phyloP scores from a whole-genome alignment of 2,113 vertebrate genomes.

The Zootoca vivipara region DNA sequence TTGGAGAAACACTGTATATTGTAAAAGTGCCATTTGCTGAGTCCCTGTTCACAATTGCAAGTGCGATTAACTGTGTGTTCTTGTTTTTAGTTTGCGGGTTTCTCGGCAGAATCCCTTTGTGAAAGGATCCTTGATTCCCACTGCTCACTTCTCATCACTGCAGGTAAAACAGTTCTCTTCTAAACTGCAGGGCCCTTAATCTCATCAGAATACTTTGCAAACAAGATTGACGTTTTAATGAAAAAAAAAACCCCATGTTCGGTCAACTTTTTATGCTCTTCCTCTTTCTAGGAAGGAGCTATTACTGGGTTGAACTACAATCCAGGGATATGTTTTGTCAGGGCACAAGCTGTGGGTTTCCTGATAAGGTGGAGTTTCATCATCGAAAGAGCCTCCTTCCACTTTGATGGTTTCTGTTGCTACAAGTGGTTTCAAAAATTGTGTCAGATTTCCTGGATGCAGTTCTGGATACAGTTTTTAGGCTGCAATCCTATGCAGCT shows the following conservation, averaged over 20 bases:
- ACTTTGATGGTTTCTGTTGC: conserved; percentile 45
- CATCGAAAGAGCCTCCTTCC: background rate
- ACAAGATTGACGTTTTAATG: background rate
- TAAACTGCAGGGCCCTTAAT: background rate
- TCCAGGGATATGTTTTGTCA: rapidly evolving
- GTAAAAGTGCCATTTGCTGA: background rate
- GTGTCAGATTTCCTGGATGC: conserved; percentile 15
- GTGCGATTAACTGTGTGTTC: background rate
- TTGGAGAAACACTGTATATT: no score
- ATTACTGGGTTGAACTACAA: conserved; percentile 5
- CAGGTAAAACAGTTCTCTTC: conserved; percentile 76
- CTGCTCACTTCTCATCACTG: conserved; percentile 90
- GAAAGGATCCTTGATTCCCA: conserved; percentile 90
- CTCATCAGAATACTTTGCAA: background rate
- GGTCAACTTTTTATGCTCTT: background rate
- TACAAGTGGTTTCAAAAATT: conserved; percentile 34
- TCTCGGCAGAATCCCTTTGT: conserved; percentile 92
- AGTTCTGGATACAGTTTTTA: conserved; percentile 22
- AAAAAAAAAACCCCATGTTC: background rate
- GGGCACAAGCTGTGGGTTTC: background rate
- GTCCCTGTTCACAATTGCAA: background rate
- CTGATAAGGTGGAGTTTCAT: background rate
- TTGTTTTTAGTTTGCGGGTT: conserved; percentile 90
- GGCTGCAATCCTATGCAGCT: background rate
- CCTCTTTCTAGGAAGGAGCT: conserved; percentile 5